phyloP scores from a whole-genome alignment of 2,797 vertebrate genomes.

The Streptopelia turtur region DNA sequence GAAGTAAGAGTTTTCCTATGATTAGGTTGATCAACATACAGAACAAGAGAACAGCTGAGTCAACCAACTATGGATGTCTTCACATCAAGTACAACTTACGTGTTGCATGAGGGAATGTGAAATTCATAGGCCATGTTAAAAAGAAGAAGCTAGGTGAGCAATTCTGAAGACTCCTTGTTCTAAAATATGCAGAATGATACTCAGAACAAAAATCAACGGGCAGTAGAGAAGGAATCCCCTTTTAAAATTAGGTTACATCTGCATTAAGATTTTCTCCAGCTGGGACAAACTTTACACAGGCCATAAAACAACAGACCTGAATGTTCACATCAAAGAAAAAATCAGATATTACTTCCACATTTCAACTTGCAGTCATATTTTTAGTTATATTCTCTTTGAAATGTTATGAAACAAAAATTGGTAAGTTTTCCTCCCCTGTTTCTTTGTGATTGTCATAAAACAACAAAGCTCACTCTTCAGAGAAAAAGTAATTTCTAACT shows the following conservation, averaged over 20 bases:
- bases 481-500: not conserved
- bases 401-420: not conserved
- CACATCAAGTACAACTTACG: not conserved
- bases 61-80: not conserved
- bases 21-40: not conserved
- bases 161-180: not conserved
- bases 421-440: not conserved
- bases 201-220: not conserved
- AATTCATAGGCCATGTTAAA: not conserved
- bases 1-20: not conserved
- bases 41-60: not conserved
- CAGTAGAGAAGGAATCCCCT: not conserved
- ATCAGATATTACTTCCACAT: not conserved
- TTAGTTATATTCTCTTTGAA: not conserved
- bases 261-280: not conserved
- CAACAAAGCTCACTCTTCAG: not conserved
- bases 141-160: not conserved
- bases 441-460: not conserved
- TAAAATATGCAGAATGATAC: not conserved
- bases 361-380: not conserved
- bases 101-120: fast-evolving
- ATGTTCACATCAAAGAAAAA: not conserved
- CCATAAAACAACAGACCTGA: not conserved
- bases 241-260: not conserved
- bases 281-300: not conserved